Conservation (phyloP, 2,797 vertebrate species). For the Hoplostethus mediterraneus region DNA sequence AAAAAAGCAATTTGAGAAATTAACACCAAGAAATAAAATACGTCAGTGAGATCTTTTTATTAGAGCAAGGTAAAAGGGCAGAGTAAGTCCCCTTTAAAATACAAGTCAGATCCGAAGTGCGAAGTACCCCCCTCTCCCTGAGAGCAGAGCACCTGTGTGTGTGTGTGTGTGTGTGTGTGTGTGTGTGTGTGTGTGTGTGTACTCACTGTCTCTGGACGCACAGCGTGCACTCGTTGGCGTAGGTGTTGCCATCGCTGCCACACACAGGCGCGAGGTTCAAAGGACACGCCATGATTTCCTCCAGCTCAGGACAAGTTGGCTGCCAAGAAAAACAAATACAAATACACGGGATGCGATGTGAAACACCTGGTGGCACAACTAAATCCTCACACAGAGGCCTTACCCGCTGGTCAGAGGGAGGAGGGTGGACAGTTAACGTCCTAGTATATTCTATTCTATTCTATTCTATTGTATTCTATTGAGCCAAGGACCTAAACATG, state of each 20-base stretch:
- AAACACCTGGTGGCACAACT: background rate
- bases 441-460: background rate
- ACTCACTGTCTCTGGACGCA: slow-evolving; percentile 81
- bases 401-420: no score
- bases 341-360: no score
- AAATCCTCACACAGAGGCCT: no score
- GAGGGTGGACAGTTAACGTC: no score
- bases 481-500: background rate
- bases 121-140: background rate
- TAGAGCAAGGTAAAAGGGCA: no score
- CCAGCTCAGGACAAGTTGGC: slow-evolving; percentile 68
- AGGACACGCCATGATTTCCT: slow-evolving; percentile 75
- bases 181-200: slow-evolving; percentile 42
- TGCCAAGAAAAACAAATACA: slow-evolving; percentile 42
- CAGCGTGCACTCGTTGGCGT: slow-evolving; percentile 81
- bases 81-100: no score
- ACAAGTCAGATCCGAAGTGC: background rate
- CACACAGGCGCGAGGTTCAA: slow-evolving; percentile 84
- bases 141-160: slow-evolving; percentile 46
- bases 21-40: no score
- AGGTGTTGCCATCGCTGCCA: slow-evolving; percentile 84
- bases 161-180: slow-evolving; percentile 30
- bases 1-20: no score
- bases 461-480: background rate
- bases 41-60: no score